Conservation (phyloP, 2,797 vertebrate genomes). For the Echiichthys vipera region DNA sequence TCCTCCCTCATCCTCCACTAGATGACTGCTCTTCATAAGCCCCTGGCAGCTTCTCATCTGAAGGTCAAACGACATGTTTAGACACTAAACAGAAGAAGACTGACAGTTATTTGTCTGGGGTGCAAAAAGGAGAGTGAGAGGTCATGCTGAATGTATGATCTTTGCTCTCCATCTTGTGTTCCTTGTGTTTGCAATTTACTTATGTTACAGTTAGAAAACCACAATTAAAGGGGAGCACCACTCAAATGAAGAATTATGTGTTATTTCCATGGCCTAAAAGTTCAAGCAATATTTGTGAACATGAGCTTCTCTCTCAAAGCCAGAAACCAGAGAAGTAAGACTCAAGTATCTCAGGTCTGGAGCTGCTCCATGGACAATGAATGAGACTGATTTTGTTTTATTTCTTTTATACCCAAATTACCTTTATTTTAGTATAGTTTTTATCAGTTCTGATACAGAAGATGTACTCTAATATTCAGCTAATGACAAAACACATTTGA, state of each 20-base stretch:
- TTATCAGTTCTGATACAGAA: too few relatives aligned
- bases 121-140: constrained; percentile 2
- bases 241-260: background rate
- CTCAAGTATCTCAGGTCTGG: background rate
- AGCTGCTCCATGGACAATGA: background rate
- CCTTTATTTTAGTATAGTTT: too few relatives aligned
- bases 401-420: too few relatives aligned
- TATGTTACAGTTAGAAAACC: background rate
- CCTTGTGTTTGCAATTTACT: background rate
- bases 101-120: background rate
- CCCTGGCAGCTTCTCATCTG: background rate
- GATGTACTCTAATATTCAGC: too few relatives aligned
- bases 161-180: background rate
- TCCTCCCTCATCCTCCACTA: background rate
- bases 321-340: background rate
- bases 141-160: background rate
- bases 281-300: too few relatives aligned
- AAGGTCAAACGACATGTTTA: constrained; percentile 30
- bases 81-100: background rate
- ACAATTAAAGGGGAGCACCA: background rate
- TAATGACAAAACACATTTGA: too few relatives aligned
- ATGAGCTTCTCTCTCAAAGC: background rate
- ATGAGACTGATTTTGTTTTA: too few relatives aligned
- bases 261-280: background rate
- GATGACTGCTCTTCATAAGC: constrained; percentile 10